These are phyloP conservation scores for Brachionus koreanus DNA, from an alignment of 1,140 invertebrate species.

Conservation along the genomic window DNA sequence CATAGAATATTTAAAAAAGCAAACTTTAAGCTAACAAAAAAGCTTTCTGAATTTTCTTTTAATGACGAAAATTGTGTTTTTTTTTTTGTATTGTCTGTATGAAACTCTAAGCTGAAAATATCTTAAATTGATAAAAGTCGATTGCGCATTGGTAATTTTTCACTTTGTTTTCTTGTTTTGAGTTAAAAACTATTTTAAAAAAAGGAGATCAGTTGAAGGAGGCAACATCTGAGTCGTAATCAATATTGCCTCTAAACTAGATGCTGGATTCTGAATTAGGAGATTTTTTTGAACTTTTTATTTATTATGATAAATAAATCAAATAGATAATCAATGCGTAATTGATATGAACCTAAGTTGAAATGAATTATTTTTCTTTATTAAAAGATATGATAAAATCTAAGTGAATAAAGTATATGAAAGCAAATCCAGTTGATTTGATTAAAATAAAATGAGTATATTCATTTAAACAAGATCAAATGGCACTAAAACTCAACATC, in stretches of 20 bases:
- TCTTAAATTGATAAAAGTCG: not conserved
- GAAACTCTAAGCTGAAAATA: not conserved
- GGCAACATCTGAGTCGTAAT: not conserved
- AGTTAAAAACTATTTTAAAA: not conserved
- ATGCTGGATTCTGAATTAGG: not conserved
- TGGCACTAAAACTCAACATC: not conserved
- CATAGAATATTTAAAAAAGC: not conserved
- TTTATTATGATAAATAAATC: constrained; percentile 28
- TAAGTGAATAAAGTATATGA: not conserved
- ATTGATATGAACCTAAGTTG: not conserved
- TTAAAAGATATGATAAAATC: not conserved
- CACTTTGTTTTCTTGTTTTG: not conserved
- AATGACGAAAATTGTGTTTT: not conserved
- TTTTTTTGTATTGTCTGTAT: not conserved
- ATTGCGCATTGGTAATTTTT: not conserved
- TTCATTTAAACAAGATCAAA: not conserved
- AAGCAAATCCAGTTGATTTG: too few relatives aligned
- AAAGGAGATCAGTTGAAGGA: not conserved
- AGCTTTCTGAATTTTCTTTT: not conserved
- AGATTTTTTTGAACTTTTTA: constrained; percentile 5
- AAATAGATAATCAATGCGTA: constrained; percentile 14
- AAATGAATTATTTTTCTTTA: not conserved
- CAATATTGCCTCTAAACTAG: not conserved
- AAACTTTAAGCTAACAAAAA: not conserved
- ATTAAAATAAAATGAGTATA: not conserved